Base-by-base conservation (phyloP, 2,888 invertebrate species). In the Drosophila lutescens region DNA sequence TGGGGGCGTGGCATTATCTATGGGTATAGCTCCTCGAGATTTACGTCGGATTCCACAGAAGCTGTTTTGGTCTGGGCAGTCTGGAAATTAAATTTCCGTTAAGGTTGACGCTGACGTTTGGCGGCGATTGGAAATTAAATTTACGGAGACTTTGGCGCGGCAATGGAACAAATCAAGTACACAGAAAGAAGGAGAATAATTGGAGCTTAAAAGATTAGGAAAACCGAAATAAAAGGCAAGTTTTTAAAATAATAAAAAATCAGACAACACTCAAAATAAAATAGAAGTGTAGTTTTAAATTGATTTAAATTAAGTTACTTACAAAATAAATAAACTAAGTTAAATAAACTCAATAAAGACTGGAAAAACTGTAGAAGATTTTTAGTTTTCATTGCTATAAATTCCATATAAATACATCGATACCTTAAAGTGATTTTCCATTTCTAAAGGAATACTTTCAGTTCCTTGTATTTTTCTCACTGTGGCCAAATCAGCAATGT, bases 71-170 rank as follows among this genome's bases (percentile, higher is more conserved):
- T 41, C 61, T 57, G 58, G 38, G 5, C 81, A 69, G 65, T 75
- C 73, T 78, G 85, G 76, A 86, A 87, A 86, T 86, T 89, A 86
- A 86, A 89, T 86, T 86, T 86, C 82, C 86, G 89, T 88, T 86
- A 84, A 83, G 76, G 69, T 75, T 65, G 84, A 49, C 65, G 57
- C 47, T 57, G 65, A 65, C 72, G 57, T 74, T 53, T 61, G 55
- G 55, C 56, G 55, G 61, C 61, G 55, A 62, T 74, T 74, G 69
- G 76, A 86, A 89, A 88, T 86, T 84, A 86, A 88, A 84, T 88
- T 86, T 88, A 72, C 86, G 17, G 2, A 26, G 63, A 17, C 43
- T 60, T 57, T 2, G 26, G 66, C 67, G 54, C 36, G 77, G 70
- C 55, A 34, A 17, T 32, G 17, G 34, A 65, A 76, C 40, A 80